phyloP scores from a whole-genome alignment of 2,113 vertebrate species.

The Odocoileus hemionus region DNA sequence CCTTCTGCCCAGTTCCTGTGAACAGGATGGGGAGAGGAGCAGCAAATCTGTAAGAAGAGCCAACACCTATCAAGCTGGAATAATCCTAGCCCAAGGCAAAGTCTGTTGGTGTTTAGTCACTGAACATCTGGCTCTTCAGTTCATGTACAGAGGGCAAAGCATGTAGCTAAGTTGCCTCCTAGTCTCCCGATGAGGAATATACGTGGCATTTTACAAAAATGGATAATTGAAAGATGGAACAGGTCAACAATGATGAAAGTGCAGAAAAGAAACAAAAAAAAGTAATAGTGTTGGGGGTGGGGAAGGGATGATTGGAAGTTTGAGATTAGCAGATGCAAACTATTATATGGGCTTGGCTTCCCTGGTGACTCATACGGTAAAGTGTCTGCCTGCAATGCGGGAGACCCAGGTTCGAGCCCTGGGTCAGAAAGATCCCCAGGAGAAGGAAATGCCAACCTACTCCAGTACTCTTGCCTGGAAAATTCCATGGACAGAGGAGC shows the following conservation, averaged over 20 bases:
- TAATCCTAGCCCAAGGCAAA: background rate
- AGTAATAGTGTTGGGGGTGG: background rate
- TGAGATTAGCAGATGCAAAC: background rate
- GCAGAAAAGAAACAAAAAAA: conserved; percentile 28
- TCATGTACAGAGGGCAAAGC: background rate
- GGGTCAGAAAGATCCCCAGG: no score
- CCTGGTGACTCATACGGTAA: no score
- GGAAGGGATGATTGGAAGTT: background rate
- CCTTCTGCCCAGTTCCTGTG: background rate
- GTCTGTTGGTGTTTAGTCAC: background rate
- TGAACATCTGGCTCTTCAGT: background rate
- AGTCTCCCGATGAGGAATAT: background rate
- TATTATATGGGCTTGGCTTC: background rate
- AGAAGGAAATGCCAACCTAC: no score
- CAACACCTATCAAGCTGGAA: background rate
- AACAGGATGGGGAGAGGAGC: background rate
- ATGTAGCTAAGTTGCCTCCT: background rate
- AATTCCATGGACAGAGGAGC: no score
- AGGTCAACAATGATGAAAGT: background rate
- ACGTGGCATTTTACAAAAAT: background rate
- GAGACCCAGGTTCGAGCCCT: no score
- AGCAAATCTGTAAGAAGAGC: background rate
- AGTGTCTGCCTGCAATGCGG: no score
- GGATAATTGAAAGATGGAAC: background rate
- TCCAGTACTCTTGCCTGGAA: no score